These are phyloP conservation scores for Mola mola DNA, from an alignment of 2,113 vertebrate species.

Conservation along the genomic window DNA sequence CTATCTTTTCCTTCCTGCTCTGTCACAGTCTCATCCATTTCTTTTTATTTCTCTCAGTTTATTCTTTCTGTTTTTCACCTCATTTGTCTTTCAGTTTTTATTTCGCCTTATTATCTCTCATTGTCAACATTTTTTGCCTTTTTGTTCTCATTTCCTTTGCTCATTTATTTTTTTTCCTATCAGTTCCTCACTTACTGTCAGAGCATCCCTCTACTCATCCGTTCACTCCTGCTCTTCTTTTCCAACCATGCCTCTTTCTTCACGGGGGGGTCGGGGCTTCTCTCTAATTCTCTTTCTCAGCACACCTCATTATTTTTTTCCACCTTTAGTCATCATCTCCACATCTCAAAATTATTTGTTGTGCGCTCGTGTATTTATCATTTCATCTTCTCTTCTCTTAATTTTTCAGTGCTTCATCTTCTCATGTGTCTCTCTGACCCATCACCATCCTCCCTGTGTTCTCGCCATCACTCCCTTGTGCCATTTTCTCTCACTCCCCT, in stretches of 20 bases:
- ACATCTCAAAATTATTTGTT: conserved; percentile 37
- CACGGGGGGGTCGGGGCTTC: no score
- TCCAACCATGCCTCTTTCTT: no score
- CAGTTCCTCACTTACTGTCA: conserved; percentile 31
- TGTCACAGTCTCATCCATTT: conserved; percentile 50
- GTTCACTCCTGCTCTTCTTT: no score
- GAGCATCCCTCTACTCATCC: conserved; percentile 32
- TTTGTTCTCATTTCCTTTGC: conserved; percentile 5
- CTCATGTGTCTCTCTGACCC: conserved; percentile 23
- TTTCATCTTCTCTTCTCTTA: conserved; percentile 37
- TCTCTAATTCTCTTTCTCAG: conserved; percentile 33
- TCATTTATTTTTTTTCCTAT: conserved; percentile 53
- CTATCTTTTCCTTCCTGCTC: conserved; percentile 55
- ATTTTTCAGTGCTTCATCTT: conserved; percentile 16
- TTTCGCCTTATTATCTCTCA: not conserved
- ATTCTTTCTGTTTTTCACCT: conserved; percentile 2
- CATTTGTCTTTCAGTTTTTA: not conserved
- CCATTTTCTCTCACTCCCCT: conserved; percentile 31
- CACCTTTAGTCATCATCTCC: no score
- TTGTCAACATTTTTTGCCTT: not conserved
- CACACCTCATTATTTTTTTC: conserved; percentile 59
- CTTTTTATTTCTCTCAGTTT: not conserved
- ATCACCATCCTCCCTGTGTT: conserved; percentile 24
- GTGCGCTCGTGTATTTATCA: not conserved
- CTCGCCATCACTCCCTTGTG: conserved; percentile 16